Conservation (phyloP, 1,140 invertebrate species). For the Pygmarrhopalites habei region DNA sequence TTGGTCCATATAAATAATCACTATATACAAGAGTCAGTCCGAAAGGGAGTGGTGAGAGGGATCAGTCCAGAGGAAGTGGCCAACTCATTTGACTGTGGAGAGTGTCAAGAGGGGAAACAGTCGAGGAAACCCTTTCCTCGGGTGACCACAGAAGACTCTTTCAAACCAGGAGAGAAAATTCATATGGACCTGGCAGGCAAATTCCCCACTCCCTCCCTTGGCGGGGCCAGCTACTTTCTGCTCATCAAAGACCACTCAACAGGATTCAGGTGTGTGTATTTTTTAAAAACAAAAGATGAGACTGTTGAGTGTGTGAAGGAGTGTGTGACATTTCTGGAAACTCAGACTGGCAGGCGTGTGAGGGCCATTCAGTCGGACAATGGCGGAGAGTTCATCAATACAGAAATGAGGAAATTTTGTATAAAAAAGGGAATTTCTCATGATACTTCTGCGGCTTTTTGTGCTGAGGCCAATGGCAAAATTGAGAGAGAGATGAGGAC, state of each 20-base stretch:
- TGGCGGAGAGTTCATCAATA: slow-evolving; percentile 9
- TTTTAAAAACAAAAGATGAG: slow-evolving; percentile 45
- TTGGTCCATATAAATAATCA: slow-evolving; percentile 21
- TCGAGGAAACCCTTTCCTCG: background rate
- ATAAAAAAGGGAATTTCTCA: slow-evolving; percentile 35
- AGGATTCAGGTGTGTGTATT: slow-evolving; percentile 42
- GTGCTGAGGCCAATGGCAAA: slow-evolving; percentile 42
- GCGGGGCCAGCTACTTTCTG: slow-evolving; percentile 42
- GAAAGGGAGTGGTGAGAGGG: slow-evolving; percentile 16
- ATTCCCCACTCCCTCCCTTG: slow-evolving; percentile 43
- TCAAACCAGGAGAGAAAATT: slow-evolving; percentile 13
- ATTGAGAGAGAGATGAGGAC: slow-evolving; percentile 16
- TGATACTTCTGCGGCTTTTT: slow-evolving; percentile 43
- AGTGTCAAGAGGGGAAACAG: slow-evolving; percentile 3
- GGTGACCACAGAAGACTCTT: background rate
- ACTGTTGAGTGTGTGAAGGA: slow-evolving; percentile 41
- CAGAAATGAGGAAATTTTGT: slow-evolving; percentile 37
- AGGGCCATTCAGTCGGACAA: slow-evolving; percentile 30
- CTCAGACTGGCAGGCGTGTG: slow-evolving; percentile 5
- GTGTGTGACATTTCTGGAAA: slow-evolving; percentile 39
- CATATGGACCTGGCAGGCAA: slow-evolving; percentile 45
- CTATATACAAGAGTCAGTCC: slow-evolving; percentile 14
- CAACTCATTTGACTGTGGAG: background rate
- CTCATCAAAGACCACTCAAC: slow-evolving; percentile 46
- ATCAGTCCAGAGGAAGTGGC: background rate